Conservation (phyloP, 1,140 invertebrate species). For the Nylanderia fulva region DNA sequence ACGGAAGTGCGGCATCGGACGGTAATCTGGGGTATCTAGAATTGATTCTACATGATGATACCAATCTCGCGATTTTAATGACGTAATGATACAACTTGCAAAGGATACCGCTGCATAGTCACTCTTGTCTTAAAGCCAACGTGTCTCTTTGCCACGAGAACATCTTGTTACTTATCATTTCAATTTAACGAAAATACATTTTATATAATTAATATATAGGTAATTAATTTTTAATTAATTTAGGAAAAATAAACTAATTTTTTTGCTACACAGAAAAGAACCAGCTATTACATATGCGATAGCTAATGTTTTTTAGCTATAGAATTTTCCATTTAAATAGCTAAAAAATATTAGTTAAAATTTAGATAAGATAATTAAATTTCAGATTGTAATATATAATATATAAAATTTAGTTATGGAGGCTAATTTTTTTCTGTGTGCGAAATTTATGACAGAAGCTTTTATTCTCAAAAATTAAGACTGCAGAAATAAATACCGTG, state of each 20-base stretch:
- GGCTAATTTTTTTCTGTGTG: too few relatives aligned
- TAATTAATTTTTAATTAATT: neutral
- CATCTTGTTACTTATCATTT: neutral
- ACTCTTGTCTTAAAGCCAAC: neutral
- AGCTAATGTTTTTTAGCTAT: too few relatives aligned
- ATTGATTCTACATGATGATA: constrained; percentile 24
- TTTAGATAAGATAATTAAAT: too few relatives aligned
- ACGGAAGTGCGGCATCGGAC: neutral
- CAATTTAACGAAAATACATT: neutral
- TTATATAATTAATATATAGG: neutral
- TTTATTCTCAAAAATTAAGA: neutral
- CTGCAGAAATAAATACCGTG: neutral
- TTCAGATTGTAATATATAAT: too few relatives aligned
- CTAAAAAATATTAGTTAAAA: too few relatives aligned
- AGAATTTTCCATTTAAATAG: too few relatives aligned
- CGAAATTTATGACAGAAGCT: neutral
- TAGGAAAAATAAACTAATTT: neutral
- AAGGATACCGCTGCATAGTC: neutral
- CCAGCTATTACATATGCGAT: too few relatives aligned
- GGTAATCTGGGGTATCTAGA: neutral
- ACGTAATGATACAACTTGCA: constrained; percentile 9
- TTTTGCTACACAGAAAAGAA: too few relatives aligned
- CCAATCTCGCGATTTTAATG: neutral
- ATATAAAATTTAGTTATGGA: too few relatives aligned
- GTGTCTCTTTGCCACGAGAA: neutral